Base-by-base conservation (phyloP, 2,797 vertebrate genomes). In the Sardinella longiceps region DNA sequence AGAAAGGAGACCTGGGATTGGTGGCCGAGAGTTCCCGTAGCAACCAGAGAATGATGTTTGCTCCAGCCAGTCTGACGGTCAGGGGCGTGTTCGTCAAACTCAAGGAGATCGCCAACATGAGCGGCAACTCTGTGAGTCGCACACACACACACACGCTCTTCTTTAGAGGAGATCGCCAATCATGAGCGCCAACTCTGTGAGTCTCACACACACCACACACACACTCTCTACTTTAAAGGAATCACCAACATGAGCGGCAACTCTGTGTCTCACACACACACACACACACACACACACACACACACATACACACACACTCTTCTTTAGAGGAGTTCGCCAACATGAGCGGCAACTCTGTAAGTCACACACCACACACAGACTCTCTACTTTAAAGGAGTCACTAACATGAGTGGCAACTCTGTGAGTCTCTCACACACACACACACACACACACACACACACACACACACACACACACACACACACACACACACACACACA, bases 11-110 rank as follows among this genome's bases (percentile, higher is more conserved):
- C 28, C 83, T 98, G 86, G 97, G 97, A 82, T 93, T 98, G 15
- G 97, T 98, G 89, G 97, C 97, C 0, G 97, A 98, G 93, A 97
- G 92, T 87, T 97, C 97, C 90, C 97, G 97, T 84, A 96, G 96
- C 92, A 98, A 96, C 87, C 97, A 98, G 90, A 94, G 96, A 82
- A 97, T 93, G 83, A 95, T 98, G 97, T 95, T 98, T 90, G 93
- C 95, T 0, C 97, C 97, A 0, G 96, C 96, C 3, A 95, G 92
- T 3, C 96, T 98, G 87, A 96, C 94, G 0, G 95, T 93, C 30
- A 70, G 90, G 1, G 95, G 95, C 6, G 97, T 98, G 87, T 96
- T 97, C 86, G 85, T 87, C 93, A 97, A 96, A 89, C 93, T 98
- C 85, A 96, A 94, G 60, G 97, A 98, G 88, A 98, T 98, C 81